Evolutionary conservation across 53 echinoderm and acorn worm genomes (phyloP).

Genomic region (Temnopleurus reevesii): DNA sequence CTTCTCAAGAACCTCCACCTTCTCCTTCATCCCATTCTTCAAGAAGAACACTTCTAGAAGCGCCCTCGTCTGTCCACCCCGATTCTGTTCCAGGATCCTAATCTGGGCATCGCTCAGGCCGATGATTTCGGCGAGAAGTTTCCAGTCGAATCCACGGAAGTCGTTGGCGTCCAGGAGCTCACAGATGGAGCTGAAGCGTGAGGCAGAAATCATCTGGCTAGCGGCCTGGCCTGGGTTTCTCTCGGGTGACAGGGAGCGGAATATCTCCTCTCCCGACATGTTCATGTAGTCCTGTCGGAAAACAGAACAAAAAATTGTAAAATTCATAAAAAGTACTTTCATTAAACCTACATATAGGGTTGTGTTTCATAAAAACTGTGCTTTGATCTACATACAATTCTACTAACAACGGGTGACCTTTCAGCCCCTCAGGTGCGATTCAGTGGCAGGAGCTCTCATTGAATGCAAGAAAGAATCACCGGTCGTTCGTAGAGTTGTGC

Average conservation of each 20-base stretch:
- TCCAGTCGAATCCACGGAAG: constrained; percentile 4
- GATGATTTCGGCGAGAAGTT: not conserved
- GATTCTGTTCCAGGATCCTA: not conserved
- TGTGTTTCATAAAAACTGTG: too few species aligned
- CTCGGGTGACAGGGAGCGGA: not conserved
- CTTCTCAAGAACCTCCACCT: not conserved
- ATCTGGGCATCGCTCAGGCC: not conserved
- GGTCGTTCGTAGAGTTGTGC: too few species aligned
- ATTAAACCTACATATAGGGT: too few species aligned
- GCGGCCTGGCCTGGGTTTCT: constrained; percentile 28
- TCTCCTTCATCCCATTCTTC: not conserved
- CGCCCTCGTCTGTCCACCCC: not conserved
- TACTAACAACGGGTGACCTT: too few species aligned
- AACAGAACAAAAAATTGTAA: too few species aligned
- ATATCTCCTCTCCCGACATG: constrained; percentile 15
- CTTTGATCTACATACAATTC: too few species aligned
- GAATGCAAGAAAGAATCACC: too few species aligned
- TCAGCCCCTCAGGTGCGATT: too few species aligned
- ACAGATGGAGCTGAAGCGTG: constrained; percentile 1
- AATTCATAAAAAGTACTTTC: too few species aligned
- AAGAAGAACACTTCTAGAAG: constrained; percentile 27
- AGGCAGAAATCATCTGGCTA: not conserved
- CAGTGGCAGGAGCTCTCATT: too few species aligned
- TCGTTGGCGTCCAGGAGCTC: constrained; percentile 26
- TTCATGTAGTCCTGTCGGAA: not conserved